Evolutionary conservation across 2,888 invertebrate genomes (phyloP), one percentile per base, ranked within the genome.

Genomic region (Auanema sp.): DNA sequence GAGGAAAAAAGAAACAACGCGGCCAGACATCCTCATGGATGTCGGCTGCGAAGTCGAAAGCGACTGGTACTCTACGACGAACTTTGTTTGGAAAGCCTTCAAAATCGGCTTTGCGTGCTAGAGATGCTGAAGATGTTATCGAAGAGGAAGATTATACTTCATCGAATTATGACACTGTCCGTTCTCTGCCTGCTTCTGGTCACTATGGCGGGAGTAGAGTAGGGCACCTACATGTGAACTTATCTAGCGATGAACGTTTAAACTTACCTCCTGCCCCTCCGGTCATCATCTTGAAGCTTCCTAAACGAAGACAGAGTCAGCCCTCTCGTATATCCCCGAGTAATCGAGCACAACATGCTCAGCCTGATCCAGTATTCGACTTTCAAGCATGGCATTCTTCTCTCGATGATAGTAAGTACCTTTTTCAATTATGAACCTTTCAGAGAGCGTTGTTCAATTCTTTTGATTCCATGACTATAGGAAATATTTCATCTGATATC

Each of bases 381-480:
- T 80, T 78, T 62, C 77, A 81, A 63, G 79, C 78, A 66, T 80
- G 78, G 77, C 77, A 80, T 65, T 73, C 76, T 33, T 69, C 71
- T 43, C 63, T 76, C 12, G 73, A 78, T 63, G 62, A 69, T 33
- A 65, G 77, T 78, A 57, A 73, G 69, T 64, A 55, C 42, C 25
- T 12, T 55, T 64, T 49, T 41, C 53, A 24, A 18, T 43, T 64
- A 42, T 16, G 4, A 21, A 21, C n/a, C 21, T 72, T 75, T 44
- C 70, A 77, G 77, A 64, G 71, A 23, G 69, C 75, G 23, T 65
- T 77, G 53, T 72, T 75, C 61, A 69, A 72, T 43, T 69, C 72
- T 55, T 76, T 77, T 65, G 76, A 75, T 33, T 66, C 70, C 58
- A 72, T 71, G 74, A 64, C 75, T 24, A 64, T 75, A 57, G 74